Evolutionary conservation across 2,888 invertebrate species (phyloP), one percentile per base, ranked within the genome.

Genomic region (Diarsia mendica): DNA sequence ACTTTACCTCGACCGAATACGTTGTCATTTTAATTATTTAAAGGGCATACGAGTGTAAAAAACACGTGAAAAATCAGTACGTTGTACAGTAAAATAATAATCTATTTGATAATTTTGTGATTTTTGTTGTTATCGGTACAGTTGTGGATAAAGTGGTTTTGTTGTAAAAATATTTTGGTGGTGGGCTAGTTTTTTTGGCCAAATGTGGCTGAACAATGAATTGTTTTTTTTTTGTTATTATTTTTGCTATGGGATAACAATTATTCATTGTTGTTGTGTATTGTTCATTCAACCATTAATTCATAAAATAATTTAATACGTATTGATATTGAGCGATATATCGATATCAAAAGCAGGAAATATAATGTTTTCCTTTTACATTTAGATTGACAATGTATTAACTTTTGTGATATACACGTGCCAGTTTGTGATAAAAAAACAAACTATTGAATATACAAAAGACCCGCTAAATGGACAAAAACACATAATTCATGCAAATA

Each of bases 41-140:
- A 49, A 28, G 48, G 6, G 18, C 13, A 15, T 15, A 48, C 49
- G 2, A 58, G 55, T 58, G 61, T n/a, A n/a, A n/a, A 6, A n/a
- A 48, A 73, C 60, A 67, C 72, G 83, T 68, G 80, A 55, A 64
- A 58, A 58, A 79, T 82, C 51, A 23, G 15, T 49, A 63, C 20
- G 46, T 55, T 33, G n/a, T 53, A 72, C 58, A 28, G 13, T 60
- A 64, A 33, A 58, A 51, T 78, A 64, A 18, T 77, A 44, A 69
- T 82, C 28, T 39, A 48, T 23, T 58, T 53, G 44, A 69, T 77
- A 51, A 76, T 77, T 48, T 67, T n/a, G 10, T 8, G 18, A 23
- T 48, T 53, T 67, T 71, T 15, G 0, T 1, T 0, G 20, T 51
- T 67, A 73, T 60, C 70, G 55, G 70, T 82, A 79, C 70, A 58